Percentiles rank a stretch among this genome's conserved stretches.
Evolutionary conservation across 2,797 vertebrate genomes (phyloP).

Genomic region (Luscinia megarhynchos): DNA sequence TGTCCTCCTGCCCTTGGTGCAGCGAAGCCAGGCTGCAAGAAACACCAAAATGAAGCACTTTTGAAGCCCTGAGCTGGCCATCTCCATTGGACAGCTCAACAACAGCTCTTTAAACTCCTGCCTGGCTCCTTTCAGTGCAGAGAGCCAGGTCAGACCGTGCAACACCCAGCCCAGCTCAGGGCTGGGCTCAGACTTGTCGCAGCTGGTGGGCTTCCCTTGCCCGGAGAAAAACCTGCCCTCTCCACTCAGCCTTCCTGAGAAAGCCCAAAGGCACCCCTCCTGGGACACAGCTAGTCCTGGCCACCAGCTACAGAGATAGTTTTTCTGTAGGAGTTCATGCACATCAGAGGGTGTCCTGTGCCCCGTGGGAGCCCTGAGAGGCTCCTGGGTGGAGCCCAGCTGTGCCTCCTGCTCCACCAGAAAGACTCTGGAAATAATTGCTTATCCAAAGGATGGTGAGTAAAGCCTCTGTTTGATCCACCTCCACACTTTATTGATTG

Average conservation of each 20-base stretch:
- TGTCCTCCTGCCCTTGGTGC: fast-evolving
- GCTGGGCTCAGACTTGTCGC: fast-evolving
- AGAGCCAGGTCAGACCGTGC: neutral
- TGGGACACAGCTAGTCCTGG: neutral
- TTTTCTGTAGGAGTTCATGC: neutral
- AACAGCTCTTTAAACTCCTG: neutral
- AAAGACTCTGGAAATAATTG: neutral
- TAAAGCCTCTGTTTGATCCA: neutral
- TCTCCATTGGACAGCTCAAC: neutral
- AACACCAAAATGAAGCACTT: neutral
- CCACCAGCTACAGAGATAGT: fast-evolving
- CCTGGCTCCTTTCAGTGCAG: neutral
- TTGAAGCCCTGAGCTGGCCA: neutral
- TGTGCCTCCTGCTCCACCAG: neutral
- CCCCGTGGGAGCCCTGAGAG: neutral
- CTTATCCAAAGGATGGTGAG: neutral
- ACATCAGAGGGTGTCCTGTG: fast-evolving
- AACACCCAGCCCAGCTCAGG: neutral
- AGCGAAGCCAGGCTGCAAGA: neutral
- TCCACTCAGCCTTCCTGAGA: neutral
- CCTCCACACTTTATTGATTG: constrained; percentile 29
- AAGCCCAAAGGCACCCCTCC: neutral
- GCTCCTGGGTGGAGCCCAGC: neutral
- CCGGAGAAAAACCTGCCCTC: neutral
- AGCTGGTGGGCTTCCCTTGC: neutral